Conservation (phyloP, 2,113 vertebrate genomes). For the Burhinus bistriatus region DNA sequence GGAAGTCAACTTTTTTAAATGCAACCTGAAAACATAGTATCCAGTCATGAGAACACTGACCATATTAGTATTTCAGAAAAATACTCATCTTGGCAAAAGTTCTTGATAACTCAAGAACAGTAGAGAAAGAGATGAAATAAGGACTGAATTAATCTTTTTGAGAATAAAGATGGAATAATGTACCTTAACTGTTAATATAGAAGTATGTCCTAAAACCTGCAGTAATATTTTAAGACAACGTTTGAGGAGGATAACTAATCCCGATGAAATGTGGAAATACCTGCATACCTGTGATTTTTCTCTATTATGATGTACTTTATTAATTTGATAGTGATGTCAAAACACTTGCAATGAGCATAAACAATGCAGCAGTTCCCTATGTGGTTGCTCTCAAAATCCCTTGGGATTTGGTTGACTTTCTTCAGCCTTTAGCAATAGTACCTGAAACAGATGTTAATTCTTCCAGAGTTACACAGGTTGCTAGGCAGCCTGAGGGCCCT, state of each 20-base stretch:
- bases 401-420: neutral
- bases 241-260: neutral
- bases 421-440: neutral
- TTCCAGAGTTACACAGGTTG: neutral
- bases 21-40: neutral
- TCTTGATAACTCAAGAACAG: neutral
- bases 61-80: neutral
- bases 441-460: slow-evolving; percentile 17
- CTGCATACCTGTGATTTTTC: neutral
- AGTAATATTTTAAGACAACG: neutral
- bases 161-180: neutral
- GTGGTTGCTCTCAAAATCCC: neutral
- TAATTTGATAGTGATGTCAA: neutral
- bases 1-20: neutral
- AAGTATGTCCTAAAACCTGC: neutral
- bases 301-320: neutral
- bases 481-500: neutral
- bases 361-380: neutral
- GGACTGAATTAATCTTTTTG: neutral
- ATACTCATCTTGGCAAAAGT: neutral
- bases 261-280: neutral
- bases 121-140: neutral
- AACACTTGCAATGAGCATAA: neutral
- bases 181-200: neutral
- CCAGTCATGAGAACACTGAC: neutral